Conservation (phyloP, 2,797 vertebrate species). For the Mormyrops attenuatus region DNA sequence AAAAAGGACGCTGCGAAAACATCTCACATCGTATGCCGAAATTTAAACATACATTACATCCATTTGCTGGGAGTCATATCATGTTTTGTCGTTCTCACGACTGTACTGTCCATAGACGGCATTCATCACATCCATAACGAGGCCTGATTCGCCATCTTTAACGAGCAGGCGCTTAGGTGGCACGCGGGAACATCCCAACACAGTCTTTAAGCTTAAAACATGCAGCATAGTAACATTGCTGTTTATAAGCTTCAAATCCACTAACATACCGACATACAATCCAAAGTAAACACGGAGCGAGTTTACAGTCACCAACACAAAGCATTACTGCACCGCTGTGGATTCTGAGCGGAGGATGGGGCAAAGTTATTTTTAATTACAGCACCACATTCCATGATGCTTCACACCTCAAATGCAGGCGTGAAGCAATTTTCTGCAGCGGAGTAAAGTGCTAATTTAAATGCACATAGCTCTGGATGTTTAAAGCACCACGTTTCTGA, state of each 20-base stretch:
- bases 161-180: neutral
- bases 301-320: neutral
- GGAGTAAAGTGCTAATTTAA: neutral
- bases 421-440: neutral
- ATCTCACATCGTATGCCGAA: neutral
- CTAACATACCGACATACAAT: neutral
- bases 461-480: neutral
- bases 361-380: neutral
- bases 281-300: neutral
- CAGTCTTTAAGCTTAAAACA: neutral
- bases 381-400: neutral
- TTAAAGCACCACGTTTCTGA: neutral
- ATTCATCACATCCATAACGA: neutral
- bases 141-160: neutral
- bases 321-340: neutral
- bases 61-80: neutral
- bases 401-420: neutral
- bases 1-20: neutral
- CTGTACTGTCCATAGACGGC: neutral
- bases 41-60: neutral
- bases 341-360: neutral
- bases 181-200: no score
- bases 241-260: neutral
- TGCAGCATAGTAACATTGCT: neutral
- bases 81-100: neutral